Evolutionary conservation across 2,113 vertebrate genomes (phyloP).

Genomic region (Malurus alboscapulatus): DNA sequence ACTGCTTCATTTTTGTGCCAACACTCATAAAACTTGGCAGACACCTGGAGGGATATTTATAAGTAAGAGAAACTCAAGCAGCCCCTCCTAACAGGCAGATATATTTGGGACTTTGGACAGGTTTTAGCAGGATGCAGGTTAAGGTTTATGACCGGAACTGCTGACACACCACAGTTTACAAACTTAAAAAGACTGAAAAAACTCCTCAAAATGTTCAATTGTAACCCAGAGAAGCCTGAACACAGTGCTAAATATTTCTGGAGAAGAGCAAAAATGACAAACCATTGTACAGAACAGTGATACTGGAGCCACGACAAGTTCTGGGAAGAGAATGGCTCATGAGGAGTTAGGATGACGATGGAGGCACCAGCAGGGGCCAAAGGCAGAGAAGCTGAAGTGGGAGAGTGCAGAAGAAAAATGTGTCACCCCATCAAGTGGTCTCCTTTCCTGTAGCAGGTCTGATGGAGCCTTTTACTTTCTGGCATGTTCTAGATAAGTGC

Average conservation of each 20-base stretch:
- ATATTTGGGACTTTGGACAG: neutral
- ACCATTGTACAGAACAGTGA: neutral
- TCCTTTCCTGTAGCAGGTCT: neutral
- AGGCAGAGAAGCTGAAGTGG: neutral
- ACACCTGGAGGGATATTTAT: neutral
- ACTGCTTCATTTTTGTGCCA: neutral
- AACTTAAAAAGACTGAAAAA: neutral
- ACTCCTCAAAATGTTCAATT: neutral
- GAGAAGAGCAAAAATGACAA: neutral
- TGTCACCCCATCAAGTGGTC: neutral
- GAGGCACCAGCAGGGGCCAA: neutral
- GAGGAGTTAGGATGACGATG: neutral
- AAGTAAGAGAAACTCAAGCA: neutral
- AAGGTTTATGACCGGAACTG: neutral
- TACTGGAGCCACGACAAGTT: fast-evolving
- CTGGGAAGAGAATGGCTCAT: neutral
- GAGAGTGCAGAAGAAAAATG: neutral
- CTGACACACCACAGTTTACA: neutral
- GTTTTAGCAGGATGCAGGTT: neutral
- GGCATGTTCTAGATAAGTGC: neutral
- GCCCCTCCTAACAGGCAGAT: neutral
- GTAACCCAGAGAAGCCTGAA: neutral
- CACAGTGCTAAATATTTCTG: neutral
- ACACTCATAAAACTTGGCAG: neutral
- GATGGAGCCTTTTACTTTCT: neutral